Percentiles rank a stretch among this genome's conserved stretches.
Evolutionary conservation across 2,113 vertebrate genomes (phyloP).

Genomic region (Osmerus mordax): DNA sequence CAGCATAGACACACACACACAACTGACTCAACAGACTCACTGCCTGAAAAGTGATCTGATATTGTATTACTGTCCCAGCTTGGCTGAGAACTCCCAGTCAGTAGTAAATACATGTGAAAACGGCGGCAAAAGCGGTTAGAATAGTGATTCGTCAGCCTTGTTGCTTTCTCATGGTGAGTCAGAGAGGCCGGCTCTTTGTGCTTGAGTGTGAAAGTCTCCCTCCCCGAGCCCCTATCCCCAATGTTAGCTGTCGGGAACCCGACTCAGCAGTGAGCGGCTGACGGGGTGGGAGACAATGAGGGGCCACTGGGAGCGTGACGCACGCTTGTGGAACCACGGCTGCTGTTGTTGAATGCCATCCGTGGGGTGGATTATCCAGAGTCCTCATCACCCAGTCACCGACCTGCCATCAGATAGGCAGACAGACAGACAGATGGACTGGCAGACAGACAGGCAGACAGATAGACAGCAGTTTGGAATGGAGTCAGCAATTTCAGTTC

Average conservation of each 20-base stretch:
- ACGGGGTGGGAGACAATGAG: conserved; percentile 36
- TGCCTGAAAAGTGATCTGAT: conserved; percentile 48
- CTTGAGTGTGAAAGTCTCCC: conserved; percentile 61
- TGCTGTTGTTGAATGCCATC: conserved; percentile 16
- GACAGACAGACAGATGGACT: neutral
- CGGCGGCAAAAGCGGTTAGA: conserved; percentile 54
- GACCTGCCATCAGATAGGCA: neutral
- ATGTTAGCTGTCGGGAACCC: conserved; percentile 58
- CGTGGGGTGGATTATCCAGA: conserved; percentile 31
- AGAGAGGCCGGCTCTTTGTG: conserved; percentile 54
- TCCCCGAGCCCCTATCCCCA: conserved; percentile 37
- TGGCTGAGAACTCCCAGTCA: conserved; percentile 22
- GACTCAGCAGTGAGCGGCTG: conserved; percentile 48
- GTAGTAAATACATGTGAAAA: conserved; percentile 47
- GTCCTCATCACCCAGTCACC: no score
- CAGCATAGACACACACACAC: conserved; percentile 37
- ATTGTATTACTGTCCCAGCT: conserved; percentile 18
- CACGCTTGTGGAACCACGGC: conserved; percentile 41
- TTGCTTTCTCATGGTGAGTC: conserved; percentile 63
- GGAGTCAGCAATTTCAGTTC: no score
- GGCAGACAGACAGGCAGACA: conserved; percentile 2
- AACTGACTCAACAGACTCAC: conserved; percentile 48
- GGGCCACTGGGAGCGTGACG: conserved; percentile 55
- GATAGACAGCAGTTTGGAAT: neutral
- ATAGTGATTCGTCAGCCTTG: conserved; percentile 69